Percentiles rank a stretch among this genome's conserved stretches.
These are phyloP conservation scores for Megalurothrips usitatus DNA, from an alignment of 2,888 invertebrate genomes.

Conservation along the genomic window DNA sequence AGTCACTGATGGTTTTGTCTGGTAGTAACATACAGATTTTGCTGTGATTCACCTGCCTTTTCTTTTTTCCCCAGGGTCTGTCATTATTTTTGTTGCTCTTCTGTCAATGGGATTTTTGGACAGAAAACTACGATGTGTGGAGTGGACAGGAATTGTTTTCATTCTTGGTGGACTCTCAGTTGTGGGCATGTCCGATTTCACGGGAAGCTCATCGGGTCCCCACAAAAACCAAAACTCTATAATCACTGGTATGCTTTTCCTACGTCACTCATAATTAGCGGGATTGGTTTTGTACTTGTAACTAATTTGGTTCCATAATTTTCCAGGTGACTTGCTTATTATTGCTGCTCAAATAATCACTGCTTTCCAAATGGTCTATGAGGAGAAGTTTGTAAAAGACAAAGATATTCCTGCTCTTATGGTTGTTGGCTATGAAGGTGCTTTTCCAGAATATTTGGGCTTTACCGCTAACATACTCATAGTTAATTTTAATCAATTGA, in stretches of 20 bases:
- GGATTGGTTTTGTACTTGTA: neutral
- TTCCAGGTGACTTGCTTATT: slow-evolving; percentile 61
- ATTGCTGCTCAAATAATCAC: slow-evolving; percentile 73
- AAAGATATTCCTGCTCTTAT: slow-evolving; percentile 83
- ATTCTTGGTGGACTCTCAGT: slow-evolving; percentile 67
- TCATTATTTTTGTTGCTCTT: slow-evolving; percentile 84
- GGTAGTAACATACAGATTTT: neutral
- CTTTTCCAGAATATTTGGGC: neutral
- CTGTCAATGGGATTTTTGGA: slow-evolving; percentile 78
- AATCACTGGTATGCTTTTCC: slow-evolving; percentile 57
- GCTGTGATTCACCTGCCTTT: neutral
- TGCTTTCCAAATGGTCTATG: slow-evolving; percentile 88
- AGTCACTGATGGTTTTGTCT: neutral
- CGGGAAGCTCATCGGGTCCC: slow-evolving; percentile 41
- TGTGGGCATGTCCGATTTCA: slow-evolving; percentile 70
- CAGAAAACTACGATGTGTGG: slow-evolving; percentile 57
- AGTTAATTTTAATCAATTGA: neutral
- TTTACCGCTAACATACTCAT: neutral
- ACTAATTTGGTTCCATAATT: slow-evolving; percentile 7
- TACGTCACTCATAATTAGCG: neutral
- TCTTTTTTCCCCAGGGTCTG: slow-evolving; percentile 55
- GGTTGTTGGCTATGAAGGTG: slow-evolving; percentile 91
- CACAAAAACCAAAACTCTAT: slow-evolving; percentile 57
- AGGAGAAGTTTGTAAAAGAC: slow-evolving; percentile 83
- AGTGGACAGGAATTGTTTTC: slow-evolving; percentile 72